phyloP scores from a whole-genome alignment of 2,888 invertebrate species.

The Acanthosepion esculentum region DNA sequence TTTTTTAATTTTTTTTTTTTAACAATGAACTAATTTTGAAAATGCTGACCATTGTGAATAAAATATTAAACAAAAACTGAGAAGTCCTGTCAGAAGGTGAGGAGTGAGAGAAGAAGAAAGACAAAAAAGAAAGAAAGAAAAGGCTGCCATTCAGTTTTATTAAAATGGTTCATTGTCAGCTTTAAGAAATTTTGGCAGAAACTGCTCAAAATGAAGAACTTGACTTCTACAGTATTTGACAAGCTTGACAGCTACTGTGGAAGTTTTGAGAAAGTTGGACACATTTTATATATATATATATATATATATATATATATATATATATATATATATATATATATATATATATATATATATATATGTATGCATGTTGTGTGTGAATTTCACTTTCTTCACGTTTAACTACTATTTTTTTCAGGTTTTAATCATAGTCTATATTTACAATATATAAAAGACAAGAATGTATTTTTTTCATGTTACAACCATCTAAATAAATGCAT shows the following conservation, averaged over 20 bases:
- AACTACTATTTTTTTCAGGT: background rate
- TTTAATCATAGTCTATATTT: background rate
- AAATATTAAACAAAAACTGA: background rate
- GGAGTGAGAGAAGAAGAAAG: background rate
- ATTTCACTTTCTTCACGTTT: background rate
- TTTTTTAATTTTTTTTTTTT: background rate
- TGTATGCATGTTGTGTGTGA: background rate
- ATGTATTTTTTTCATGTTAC: background rate
- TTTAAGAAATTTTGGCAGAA: background rate
- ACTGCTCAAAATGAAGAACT: background rate
- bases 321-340: no score
- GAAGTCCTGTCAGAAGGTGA: background rate
- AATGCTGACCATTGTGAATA: background rate
- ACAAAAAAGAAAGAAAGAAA: background rate
- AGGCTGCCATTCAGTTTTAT: background rate
- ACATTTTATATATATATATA: background rate
- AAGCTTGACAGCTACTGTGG: background rate
- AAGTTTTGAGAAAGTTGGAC: background rate
- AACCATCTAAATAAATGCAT: background rate
- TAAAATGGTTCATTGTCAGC: background rate
- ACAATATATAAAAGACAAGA: background rate
- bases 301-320: no score
- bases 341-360: no score
- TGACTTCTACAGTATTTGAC: background rate
- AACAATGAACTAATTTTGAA: background rate